Base-by-base conservation (phyloP, 1,140 invertebrate species). In the Brachionus manjavacas region DNA sequence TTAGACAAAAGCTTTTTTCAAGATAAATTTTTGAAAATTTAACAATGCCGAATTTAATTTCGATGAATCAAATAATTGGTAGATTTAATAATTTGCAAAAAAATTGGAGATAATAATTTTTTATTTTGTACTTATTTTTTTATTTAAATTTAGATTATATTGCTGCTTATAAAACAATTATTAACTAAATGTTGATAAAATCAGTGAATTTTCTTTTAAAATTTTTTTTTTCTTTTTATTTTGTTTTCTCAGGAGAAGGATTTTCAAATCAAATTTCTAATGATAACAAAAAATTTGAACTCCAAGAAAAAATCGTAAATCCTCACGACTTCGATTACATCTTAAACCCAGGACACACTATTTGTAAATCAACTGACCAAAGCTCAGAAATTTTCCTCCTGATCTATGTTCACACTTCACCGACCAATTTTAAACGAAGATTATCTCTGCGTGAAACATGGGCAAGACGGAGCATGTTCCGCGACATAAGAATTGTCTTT, bases 401-500 rank as follows among this genome's bases (percentile, higher is more conserved):
- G 12, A 52, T 85, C 41, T 72, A 60, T 55, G 86, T 86, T 28
- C 86, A 86, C n/a, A 68, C 78, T 39, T 68, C 68, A 25, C 72
- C 85, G n/a, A 28, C 23, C 4, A 85, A 87, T 68, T 87, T 86
- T 66, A 46, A 85, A 12, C 39, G 84, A 46, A 78, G 86, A 35
- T 39, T 83, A 4, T 31, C 66, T 3, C 84, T 87, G 35, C 83
- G 86, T 2, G 68, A 85, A 72, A 86, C 86, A 23, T 85, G 80
- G 76, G 84, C 74, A 3, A 84, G 84, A 12, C 55, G 78, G 28
- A 78, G 72, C 14, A 39, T 85, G 49, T 84, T 85, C 7, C 20
- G 74, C 1, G 64, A 76, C 39, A 76, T 86, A 4, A 70, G 86
- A 64, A 46, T 87, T 11, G 86, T 86, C 28, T 87, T 87, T 80